phyloP scores from a whole-genome alignment of 2,113 vertebrate genomes.

The Osmerus mordax region DNA sequence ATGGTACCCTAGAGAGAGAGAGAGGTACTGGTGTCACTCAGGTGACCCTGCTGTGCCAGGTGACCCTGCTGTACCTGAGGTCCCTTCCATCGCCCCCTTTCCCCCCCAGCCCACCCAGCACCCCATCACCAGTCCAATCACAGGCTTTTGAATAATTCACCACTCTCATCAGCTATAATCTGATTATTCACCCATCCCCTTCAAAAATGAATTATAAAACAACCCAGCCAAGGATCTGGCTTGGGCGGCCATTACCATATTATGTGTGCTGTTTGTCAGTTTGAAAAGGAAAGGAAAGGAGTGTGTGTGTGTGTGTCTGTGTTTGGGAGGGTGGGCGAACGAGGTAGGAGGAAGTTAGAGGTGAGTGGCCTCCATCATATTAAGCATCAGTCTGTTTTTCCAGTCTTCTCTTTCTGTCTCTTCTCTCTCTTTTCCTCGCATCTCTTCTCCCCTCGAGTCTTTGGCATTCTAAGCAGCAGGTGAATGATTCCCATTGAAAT shows the following conservation, averaged over 20 bases:
- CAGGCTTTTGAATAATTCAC: slow-evolving; percentile 72
- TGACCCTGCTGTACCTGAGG: slow-evolving; percentile 25
- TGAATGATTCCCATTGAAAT: slow-evolving; percentile 68
- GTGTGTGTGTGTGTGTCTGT: slow-evolving; percentile 18
- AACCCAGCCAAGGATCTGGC: slow-evolving; percentile 24
- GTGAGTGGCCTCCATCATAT: neutral
- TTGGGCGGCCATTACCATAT: slow-evolving; percentile 55
- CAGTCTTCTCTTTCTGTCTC: neutral
- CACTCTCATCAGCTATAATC: slow-evolving; percentile 67
- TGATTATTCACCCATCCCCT: slow-evolving; percentile 67
- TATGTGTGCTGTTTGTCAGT: slow-evolving; percentile 35
- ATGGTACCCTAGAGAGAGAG: neutral
- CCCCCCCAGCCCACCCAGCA: slow-evolving; percentile 26
- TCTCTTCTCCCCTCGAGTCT: neutral
- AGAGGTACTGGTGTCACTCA: neutral
- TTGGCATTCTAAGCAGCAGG: slow-evolving; percentile 57
- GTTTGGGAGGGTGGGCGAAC: slow-evolving; percentile 21
- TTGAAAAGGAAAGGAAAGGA: neutral
- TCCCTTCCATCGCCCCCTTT: slow-evolving; percentile 21
- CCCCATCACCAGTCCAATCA: slow-evolving; percentile 51
- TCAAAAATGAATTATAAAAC: slow-evolving; percentile 72
- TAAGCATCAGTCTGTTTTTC: neutral
- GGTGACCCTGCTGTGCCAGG: slow-evolving; percentile 5
- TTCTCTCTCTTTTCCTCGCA: neutral
- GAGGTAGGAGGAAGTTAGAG: slow-evolving; percentile 32